Conservation (phyloP, 2,113 vertebrate species). For the Oceanodroma tethys region DNA sequence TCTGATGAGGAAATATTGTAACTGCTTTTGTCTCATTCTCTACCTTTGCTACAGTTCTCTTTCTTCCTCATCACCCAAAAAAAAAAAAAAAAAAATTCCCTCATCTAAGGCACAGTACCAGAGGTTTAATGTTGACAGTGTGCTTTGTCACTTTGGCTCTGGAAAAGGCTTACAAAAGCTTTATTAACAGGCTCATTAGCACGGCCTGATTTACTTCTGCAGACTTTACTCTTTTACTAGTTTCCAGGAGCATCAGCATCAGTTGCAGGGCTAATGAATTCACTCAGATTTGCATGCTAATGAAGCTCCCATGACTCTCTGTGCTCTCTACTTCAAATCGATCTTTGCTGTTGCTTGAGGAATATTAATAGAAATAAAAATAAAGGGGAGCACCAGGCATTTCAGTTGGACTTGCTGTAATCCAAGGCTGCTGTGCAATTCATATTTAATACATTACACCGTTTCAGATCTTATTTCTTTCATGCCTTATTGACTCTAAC, state of each 20-base stretch:
- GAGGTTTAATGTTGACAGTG: conserved; percentile 35
- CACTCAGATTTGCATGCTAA: conserved; percentile 70
- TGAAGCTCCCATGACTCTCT: conserved; percentile 67
- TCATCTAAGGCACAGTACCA: neutral
- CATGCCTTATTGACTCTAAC: conserved; percentile 44
- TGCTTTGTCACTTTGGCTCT: conserved; percentile 60
- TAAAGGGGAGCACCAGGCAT: conserved; percentile 6
- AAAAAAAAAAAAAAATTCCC: neutral
- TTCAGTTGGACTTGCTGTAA: conserved; percentile 21
- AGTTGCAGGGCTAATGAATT: conserved; percentile 71
- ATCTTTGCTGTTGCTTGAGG: conserved; percentile 63
- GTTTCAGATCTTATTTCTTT: conserved; percentile 31
- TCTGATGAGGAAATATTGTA: conserved; percentile 39
- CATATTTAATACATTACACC: neutral
- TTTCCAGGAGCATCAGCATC: conserved; percentile 70
- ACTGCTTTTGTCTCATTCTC: conserved; percentile 28
- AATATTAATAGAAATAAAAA: conserved; percentile 71
- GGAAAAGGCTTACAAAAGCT: conserved; percentile 69
- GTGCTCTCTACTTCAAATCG: conserved; percentile 58
- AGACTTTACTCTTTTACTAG: conserved; percentile 64
- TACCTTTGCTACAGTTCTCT: conserved; percentile 7
- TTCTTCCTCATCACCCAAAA: neutral
- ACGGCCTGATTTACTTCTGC: conserved; percentile 73
- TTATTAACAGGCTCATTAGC: conserved; percentile 76
- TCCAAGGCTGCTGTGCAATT: conserved; percentile 24